phyloP scores from a whole-genome alignment of 2,888 invertebrate species.

The Helicoverpa assulta region DNA sequence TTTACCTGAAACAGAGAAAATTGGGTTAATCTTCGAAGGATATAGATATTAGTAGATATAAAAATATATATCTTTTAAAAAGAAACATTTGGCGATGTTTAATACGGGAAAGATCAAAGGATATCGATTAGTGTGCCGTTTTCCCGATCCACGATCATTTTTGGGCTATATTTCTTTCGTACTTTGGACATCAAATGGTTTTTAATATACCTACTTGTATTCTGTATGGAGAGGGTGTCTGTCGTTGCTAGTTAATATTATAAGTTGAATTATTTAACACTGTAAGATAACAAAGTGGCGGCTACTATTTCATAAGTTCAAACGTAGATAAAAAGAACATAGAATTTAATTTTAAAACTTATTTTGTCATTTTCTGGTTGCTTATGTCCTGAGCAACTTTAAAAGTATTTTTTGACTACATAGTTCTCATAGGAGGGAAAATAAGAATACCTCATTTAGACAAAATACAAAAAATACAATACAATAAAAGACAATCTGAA shows the following conservation, averaged over 20 bases:
- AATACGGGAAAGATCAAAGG: constrained; percentile 65
- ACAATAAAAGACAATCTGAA: too few species aligned
- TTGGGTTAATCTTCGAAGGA: constrained; percentile 57
- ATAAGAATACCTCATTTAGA: too few species aligned
- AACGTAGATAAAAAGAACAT: too few species aligned
- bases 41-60: too few species aligned
- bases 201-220: constrained; percentile 17
- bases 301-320: too few species aligned
- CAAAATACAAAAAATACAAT: too few species aligned
- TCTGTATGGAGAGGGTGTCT: constrained; percentile 27
- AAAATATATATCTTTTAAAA: constrained; percentile 12
- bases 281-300: too few species aligned
- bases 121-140: constrained; percentile 53
- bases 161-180: constrained; percentile 35
- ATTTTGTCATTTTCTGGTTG: too few species aligned
- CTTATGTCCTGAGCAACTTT: too few species aligned
- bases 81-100: constrained; percentile 49
- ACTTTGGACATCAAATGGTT: constrained; percentile 42
- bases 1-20: constrained; percentile 41
- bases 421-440: too few species aligned
- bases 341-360: too few species aligned
- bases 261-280: too few species aligned
- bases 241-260: neutral
- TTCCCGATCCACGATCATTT: constrained; percentile 56
- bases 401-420: neutral